Percentiles rank a stretch among this genome's conserved stretches.
Conservation (phyloP, 2,113 vertebrate species). For the Xiphophorus couchianus region DNA sequence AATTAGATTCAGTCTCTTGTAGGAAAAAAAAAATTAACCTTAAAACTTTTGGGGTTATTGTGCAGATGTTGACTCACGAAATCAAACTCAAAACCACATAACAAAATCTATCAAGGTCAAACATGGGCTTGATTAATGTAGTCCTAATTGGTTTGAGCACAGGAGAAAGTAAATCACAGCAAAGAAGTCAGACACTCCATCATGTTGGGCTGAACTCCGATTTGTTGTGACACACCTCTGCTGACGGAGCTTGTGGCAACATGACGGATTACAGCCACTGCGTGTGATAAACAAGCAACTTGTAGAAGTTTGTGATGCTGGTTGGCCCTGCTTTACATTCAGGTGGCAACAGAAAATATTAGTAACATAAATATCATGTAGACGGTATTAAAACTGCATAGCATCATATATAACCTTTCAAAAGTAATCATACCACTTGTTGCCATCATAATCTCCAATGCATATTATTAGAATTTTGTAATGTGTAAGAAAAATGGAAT, state of each 20-base stretch:
- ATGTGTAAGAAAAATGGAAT: no score
- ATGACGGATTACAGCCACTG: conserved; percentile 30
- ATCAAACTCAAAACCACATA: not conserved
- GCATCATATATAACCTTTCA: no score
- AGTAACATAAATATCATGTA: not conserved
- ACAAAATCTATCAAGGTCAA: conserved; percentile 27
- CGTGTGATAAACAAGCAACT: conserved; percentile 1
- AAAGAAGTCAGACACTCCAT: conserved; percentile 29
- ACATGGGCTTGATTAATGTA: conserved; percentile 31
- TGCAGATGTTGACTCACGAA: conserved; percentile 1
- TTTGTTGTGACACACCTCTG: conserved; percentile 48
- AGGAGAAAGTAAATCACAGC: conserved; percentile 33
- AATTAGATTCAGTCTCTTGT: not conserved
- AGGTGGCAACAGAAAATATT: not conserved
- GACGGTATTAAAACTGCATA: not conserved
- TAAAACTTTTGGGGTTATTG: not conserved
- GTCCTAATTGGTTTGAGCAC: conserved; percentile 31
- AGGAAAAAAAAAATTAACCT: no score
- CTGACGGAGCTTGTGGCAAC: conserved; percentile 16
- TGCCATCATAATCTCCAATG: no score
- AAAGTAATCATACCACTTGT: no score
- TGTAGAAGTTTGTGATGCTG: not conserved
- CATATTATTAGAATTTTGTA: no score
- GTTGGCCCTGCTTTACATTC: not conserved
- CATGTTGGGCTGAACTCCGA: conserved; percentile 30